Base-by-base conservation (phyloP, 2,113 vertebrate genomes). In the Xiphias gladius region DNA sequence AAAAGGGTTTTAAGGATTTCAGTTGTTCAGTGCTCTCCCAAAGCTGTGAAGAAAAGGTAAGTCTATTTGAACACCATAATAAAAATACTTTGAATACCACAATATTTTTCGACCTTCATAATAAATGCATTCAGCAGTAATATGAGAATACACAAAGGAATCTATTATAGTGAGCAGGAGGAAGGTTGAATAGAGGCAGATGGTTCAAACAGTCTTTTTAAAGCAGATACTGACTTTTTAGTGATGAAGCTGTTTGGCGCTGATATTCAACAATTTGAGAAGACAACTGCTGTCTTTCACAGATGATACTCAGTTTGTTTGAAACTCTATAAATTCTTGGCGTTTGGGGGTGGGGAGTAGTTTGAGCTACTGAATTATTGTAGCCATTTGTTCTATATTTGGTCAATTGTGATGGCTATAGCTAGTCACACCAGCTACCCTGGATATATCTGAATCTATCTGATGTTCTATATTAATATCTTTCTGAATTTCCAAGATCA, bases 91-190 rank as follows among this genome's bases (percentile, higher is more conserved):
- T 63, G 26, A 69, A 73, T 35, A 41, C n/a, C 17, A 76, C 63
- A 82, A 64, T 83, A 57, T 57, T 43, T 30, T 72, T 26, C 71
- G 17, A 83, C 77, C 80, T 88, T 84, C 66, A 73, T 6, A 48
- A 61, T 79, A 61, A 67, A 83, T 76, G 19, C 71, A 58, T 76
- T 72, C 73, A 72, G 61, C 48, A 19, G 62, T 62, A 52, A 79
- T 64, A 39, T 64, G 50, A 64, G 61, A 62, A 37, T 19, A 20
- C 37, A 81, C 70, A 84, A 84, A 79, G 37, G 30, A 65, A 26
- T 28, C 5, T 54, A 62, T 78, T 65, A 2, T 26, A 26, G 59
- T 30, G 79, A 73, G 73, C 63, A 58, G 63, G 41, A 72, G 4
- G 39, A 35, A 73, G 32, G 57, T 7, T 80, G 82, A 66, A 84